These are phyloP conservation scores for Paratrypauchen microcephalus DNA, from an alignment of 2,797 vertebrate species.

Conservation along the genomic window DNA sequence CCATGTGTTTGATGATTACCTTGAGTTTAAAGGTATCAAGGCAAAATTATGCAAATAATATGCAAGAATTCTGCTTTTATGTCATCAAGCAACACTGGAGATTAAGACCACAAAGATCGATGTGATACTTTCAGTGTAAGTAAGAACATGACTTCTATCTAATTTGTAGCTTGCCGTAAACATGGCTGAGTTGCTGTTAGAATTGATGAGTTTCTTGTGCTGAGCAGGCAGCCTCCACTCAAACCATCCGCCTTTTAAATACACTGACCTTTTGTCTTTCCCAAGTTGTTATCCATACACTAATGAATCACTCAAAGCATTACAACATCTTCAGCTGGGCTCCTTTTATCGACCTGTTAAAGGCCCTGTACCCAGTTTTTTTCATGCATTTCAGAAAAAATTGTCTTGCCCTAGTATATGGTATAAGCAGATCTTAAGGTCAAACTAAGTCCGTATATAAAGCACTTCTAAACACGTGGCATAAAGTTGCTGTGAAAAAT, in stretches of 20 bases:
- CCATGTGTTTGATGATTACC: not conserved
- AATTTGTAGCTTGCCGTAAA: constrained; percentile 50
- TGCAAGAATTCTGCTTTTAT: not conserved
- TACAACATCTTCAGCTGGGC: constrained; percentile 41
- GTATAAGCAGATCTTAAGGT: too few species aligned
- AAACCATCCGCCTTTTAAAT: constrained; percentile 46
- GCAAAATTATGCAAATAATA: not conserved
- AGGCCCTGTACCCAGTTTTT: too few species aligned
- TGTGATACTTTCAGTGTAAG: constrained; percentile 38
- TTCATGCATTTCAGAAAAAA: too few species aligned
- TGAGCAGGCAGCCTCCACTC: constrained; percentile 29
- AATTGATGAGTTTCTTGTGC: constrained; percentile 55
- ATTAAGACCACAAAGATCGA: constrained; percentile 14
- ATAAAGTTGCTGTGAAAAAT: too few species aligned
- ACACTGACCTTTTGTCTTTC: constrained; percentile 58
- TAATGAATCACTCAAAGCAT: constrained; percentile 40
- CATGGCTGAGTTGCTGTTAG: constrained; percentile 46
- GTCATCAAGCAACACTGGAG: not conserved
- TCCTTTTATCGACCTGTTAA: constrained; percentile 29
- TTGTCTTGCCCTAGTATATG: too few species aligned
- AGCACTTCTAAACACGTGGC: too few species aligned
- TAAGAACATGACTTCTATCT: constrained; percentile 44
- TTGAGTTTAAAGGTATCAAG: not conserved
- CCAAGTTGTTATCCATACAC: constrained; percentile 42
- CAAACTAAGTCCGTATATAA: too few species aligned